Evolutionary conservation across 2,797 vertebrate genomes (phyloP), one percentile per base, ranked within the genome.

Genomic region (Falco cherrug): DNA sequence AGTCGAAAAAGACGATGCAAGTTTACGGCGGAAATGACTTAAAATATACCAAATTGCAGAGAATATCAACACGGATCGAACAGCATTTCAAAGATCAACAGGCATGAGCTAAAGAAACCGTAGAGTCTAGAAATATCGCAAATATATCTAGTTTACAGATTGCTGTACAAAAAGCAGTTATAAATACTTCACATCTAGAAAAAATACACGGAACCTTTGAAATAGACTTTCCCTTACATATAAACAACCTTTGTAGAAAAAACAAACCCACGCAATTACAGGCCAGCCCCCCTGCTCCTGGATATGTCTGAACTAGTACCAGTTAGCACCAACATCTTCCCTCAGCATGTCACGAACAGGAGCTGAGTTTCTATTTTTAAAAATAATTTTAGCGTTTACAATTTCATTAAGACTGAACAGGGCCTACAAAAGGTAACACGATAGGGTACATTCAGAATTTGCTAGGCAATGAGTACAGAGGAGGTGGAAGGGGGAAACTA

Each of bases 101-200:
- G 95, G 77, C 96, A 88, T 98, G 98, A 98, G 95, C 97, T 98
- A 97, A 96, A 98, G 95, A 97, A 97, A 98, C 96, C 41, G 93
- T 50, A 91, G 90, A 95, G 79, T 77, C 97, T 98, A 98, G 98
- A 99, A 98, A 98, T 98, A 98, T 97, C 95, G 98, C 97, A 98
- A 98, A 98, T 98, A 98, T 98, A 98, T 98, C 98, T 98, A 96
- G 92, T 98, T 98, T 98, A 99, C 98, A 98, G 98, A 96, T 97
- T 92, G 97, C 98, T 98, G 98, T 99, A 99, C 99, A 99, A 99
- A 97, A 99, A 98, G 98, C 98, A 98, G 98, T 97, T 99, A 99
- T 99, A 99, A 99, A 99, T 99, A 99, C 98, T 98, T 97, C 97
- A 98, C 98, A 97, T 94, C 99, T 99, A 99, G 98, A 99, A 99